Conservation (phyloP, 1,140 invertebrate genomes). For the Drosophila prosaltans region DNA sequence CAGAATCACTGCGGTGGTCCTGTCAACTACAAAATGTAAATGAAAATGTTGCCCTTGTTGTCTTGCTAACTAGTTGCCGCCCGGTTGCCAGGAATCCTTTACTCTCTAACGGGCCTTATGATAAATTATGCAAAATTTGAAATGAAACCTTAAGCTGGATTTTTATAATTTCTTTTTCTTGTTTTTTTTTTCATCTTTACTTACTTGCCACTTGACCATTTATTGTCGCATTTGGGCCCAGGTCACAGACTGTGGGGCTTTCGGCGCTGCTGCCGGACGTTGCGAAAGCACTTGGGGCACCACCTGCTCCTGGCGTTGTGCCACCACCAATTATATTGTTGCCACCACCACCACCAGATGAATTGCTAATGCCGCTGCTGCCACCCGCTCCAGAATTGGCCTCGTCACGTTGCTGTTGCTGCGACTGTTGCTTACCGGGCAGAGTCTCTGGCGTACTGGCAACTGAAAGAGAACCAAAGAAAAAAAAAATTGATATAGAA, state of each 20-base stretch:
- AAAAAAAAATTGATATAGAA: slow-evolving; percentile 37
- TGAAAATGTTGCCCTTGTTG: slow-evolving; percentile 30
- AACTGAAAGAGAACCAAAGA: slow-evolving; percentile 83
- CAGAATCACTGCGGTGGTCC: background rate
- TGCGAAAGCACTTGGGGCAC: slow-evolving; percentile 29
- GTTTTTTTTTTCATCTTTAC: slow-evolving; percentile 57
- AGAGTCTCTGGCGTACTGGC: slow-evolving; percentile 86
- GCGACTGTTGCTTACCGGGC: slow-evolving; percentile 70
- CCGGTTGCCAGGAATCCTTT: background rate
- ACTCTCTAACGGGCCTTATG: slow-evolving; percentile 3
- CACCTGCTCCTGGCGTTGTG: slow-evolving; percentile 25
- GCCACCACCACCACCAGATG: slow-evolving; percentile 11
- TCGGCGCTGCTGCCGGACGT: slow-evolving; percentile 55
- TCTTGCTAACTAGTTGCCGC: background rate
- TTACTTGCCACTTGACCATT: slow-evolving; percentile 87
- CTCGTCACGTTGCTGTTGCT: slow-evolving; percentile 73
- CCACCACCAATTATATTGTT: slow-evolving; percentile 36
- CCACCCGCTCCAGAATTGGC: slow-evolving; percentile 30
- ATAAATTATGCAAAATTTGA: slow-evolving; percentile 43
- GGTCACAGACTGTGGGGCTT: slow-evolving; percentile 55
- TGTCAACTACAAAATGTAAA: slow-evolving; percentile 24
- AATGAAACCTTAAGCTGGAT: background rate
- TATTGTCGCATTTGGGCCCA: slow-evolving; percentile 79
- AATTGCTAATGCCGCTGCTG: slow-evolving; percentile 12
- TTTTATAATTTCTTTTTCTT: background rate